Base-by-base conservation (phyloP, 2,797 vertebrate genomes). In the Orestias chungarensis region DNA sequence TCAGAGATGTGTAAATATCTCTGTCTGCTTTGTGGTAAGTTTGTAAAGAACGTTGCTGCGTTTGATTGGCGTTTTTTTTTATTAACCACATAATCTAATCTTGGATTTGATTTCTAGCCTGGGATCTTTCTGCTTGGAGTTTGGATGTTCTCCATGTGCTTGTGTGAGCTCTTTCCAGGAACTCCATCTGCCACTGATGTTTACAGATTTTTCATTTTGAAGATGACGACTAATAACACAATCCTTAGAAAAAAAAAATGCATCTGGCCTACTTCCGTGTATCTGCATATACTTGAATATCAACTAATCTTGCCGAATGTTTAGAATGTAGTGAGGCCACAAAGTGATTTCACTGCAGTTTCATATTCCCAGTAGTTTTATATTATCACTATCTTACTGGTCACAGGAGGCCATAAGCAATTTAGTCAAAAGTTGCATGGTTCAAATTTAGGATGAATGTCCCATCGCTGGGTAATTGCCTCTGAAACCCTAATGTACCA, bases 361-460 rank as follows among this genome's bases (percentile, higher is more conserved):
- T 65, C 76, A 62, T 78, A 35, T 70, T 78, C 73, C 79, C 70
- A 9, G 52, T 70, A 38, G 50, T 62, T 87, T 87, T 82, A 80
- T 73, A 80, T 78, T 27, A 18, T 72, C 47, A 62, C 68, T 77
- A 55, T 86, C 86, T 84, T 80, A 86, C 31, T 17, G 64, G 75
- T 75, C 85, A 86, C 80, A 57, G 65, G 86, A 87, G 89, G 84
- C 71, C 77, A 8, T 69, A 88, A 80, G 87, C 86, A 86, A 82
- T 89, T 91, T 90, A 88, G 88, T 87, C 76, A 84, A 85, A 91
- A 91, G 81, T 82, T 82, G 73, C 84, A 62, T 74, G 86, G 81
- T 74, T 90, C 78, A 82, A 79, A 86, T 87, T 88, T 86, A 80
- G 83, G 81, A 87, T 72, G 68, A 77, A 76, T 68, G 83, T 83